These are phyloP conservation scores for Nemoura dubitans DNA, from an alignment of 2,888 invertebrate species.

Conservation along the genomic window DNA sequence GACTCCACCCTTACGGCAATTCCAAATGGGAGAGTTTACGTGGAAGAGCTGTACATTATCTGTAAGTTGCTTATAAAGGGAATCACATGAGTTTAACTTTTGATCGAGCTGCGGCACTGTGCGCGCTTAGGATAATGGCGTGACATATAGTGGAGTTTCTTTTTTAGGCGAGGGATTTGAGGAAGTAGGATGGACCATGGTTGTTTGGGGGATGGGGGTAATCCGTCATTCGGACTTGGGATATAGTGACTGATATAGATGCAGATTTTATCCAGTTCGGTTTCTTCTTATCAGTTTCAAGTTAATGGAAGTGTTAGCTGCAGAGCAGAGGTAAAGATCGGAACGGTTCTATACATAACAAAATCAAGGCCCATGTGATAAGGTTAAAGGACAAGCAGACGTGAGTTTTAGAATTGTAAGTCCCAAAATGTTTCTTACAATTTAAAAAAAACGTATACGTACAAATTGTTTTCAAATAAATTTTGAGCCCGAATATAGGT, in stretches of 20 bases:
- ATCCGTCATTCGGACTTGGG: background rate
- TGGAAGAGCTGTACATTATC: background rate
- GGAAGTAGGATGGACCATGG: background rate
- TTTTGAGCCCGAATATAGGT: too few relatives aligned
- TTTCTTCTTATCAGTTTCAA: background rate
- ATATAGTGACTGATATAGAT: background rate
- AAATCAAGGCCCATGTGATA: too few relatives aligned
- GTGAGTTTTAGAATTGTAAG: too few relatives aligned
- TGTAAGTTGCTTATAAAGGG: background rate
- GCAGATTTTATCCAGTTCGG: background rate
- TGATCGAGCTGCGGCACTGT: background rate
- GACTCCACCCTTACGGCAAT: constrained; percentile 33
- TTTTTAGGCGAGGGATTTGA: background rate
- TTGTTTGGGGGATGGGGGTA: background rate
- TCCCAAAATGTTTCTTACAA: too few relatives aligned
- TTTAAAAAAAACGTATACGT: too few relatives aligned
- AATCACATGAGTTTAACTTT: background rate
- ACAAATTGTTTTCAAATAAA: too few relatives aligned
- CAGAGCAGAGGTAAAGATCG: too few relatives aligned
- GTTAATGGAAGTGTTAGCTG: too few relatives aligned
- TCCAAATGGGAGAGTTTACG: background rate
- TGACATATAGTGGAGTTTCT: background rate
- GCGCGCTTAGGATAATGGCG: background rate
- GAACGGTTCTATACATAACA: too few relatives aligned
- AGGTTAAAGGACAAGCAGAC: too few relatives aligned